Conservation (phyloP, 2,888 invertebrate species). For the Hypercompe scribonia region DNA sequence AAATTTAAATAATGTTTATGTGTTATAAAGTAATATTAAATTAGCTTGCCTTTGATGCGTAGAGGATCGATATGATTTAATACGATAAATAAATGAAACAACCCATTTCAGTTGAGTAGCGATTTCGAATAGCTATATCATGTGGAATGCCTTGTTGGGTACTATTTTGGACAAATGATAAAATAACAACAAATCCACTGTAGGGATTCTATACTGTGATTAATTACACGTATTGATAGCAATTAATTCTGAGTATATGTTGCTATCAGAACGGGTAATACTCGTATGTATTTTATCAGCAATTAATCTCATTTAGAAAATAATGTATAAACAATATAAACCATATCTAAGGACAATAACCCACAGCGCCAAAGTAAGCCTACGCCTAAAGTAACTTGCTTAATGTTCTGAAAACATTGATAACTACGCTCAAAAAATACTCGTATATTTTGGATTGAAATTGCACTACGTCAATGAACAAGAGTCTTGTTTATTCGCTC, state of each 20-base stretch:
- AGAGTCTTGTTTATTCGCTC: not conserved
- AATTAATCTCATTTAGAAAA: too few relatives aligned
- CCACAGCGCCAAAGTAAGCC: not conserved
- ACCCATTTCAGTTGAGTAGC: too few relatives aligned
- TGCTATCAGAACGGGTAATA: too few relatives aligned
- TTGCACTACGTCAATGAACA: not conserved
- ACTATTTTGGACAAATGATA: too few relatives aligned
- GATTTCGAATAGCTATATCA: not conserved
- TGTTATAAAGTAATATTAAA: not conserved
- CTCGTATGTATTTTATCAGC: too few relatives aligned
- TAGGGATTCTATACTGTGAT: too few relatives aligned
- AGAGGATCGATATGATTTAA: not conserved
- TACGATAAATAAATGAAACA: not conserved
- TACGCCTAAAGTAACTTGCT: not conserved
- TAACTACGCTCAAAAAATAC: not conserved
- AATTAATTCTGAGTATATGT: too few relatives aligned
- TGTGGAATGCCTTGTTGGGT: not conserved
- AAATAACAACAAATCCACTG: too few relatives aligned
- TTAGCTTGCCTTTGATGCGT: not conserved
- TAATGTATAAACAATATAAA: too few relatives aligned
- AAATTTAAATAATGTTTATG: slow-evolving; percentile 11
- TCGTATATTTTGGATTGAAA: not conserved
- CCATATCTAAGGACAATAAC: too few relatives aligned
- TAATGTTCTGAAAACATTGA: not conserved
- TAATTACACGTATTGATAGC: too few relatives aligned